Evolutionary conservation across 2,797 vertebrate genomes (phyloP).

Genomic region (Otolemur crassicaudatus): DNA sequence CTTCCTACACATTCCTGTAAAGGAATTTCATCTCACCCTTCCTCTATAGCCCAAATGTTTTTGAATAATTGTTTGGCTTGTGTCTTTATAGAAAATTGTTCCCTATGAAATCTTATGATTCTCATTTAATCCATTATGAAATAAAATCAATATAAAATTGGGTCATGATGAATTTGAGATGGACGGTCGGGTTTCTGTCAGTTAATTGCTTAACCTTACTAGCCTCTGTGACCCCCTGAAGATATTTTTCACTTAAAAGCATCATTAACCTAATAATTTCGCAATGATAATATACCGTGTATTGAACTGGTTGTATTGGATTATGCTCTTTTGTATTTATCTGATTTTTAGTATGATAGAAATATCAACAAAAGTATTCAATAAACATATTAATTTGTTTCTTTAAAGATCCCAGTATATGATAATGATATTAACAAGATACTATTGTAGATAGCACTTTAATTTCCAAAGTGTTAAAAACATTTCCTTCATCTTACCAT

Average conservation of each 20-base stretch:
- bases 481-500: background rate
- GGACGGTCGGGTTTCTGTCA: constrained; percentile 28
- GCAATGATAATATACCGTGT: constrained; percentile 21
- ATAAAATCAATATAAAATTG: constrained; percentile 63
- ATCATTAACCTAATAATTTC: constrained; percentile 75
- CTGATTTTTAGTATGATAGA: constrained; percentile 6
- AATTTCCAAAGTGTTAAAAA: background rate
- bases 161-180: constrained; percentile 16
- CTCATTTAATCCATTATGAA: constrained; percentile 31
- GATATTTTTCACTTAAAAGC: constrained; percentile 78
- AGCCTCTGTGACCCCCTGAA: constrained; percentile 34
- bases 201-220: constrained; percentile 31
- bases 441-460: background rate
- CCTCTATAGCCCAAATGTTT: background rate
- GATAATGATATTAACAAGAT: background rate
- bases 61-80: constrained; percentile 27
- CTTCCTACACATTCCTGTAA: background rate
- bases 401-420: background rate
- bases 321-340: background rate
- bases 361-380: background rate
- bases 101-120: constrained; percentile 26
- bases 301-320: constrained; percentile 8
- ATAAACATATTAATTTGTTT: background rate
- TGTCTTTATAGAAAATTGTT: constrained; percentile 18
- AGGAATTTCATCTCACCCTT: constrained; percentile 23